A percentile compares a stretch with the other conserved stretches of the same genome.
Evolutionary conservation across 2,797 vertebrate species (phyloP).

Genomic region (Bucorvus abyssinicus): DNA sequence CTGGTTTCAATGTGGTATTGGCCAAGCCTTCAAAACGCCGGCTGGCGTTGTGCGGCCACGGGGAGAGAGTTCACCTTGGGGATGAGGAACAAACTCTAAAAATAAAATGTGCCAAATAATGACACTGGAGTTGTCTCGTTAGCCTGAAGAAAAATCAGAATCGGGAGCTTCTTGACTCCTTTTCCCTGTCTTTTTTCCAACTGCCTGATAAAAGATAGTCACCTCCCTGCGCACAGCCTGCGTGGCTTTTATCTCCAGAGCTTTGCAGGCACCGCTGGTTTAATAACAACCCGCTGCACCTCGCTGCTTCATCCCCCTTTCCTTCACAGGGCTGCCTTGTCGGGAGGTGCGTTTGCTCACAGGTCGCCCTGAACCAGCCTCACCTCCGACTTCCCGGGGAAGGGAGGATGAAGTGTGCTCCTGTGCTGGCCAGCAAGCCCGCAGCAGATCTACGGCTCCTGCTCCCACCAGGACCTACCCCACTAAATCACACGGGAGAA

Average conservation of each 20-base stretch:
- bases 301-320: not conserved
- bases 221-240: not conserved
- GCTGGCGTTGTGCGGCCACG: not conserved
- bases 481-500: not conserved
- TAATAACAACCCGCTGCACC: not conserved
- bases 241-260: not conserved
- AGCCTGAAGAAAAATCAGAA: not conserved
- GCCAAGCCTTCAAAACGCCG: not conserved
- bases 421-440: accelerated
- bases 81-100: not conserved
- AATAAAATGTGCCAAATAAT: not conserved
- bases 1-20: not conserved
- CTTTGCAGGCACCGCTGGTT: not conserved
- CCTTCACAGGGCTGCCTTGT: not conserved
- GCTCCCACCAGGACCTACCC: not conserved
- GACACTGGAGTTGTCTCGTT: not conserved
- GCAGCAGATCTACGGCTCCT: not conserved
- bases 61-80: not conserved
- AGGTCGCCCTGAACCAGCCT: not conserved
- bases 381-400: not conserved
- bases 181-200: not conserved
- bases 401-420: not conserved
- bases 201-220: not conserved
- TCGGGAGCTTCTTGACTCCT: not conserved
- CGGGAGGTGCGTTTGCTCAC: no score